Conservation (phyloP, 2,113 vertebrate genomes). For the Oreocharis arfaki region DNA sequence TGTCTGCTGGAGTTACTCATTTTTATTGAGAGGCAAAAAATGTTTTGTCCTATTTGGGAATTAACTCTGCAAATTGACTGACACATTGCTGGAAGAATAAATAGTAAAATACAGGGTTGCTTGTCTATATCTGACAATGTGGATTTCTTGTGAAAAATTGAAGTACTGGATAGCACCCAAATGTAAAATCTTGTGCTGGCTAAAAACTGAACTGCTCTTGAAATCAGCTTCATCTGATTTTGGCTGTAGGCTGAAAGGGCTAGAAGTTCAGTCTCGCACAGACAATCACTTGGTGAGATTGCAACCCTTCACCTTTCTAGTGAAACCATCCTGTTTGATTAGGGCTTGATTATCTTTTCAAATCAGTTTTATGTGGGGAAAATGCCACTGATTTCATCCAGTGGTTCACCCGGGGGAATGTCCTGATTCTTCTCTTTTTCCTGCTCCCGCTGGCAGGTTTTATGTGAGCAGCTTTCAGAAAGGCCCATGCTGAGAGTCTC, state of each 20-base stretch:
- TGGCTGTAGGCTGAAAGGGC: background rate
- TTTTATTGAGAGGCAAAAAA: slow-evolving; percentile 36
- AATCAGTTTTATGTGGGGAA: background rate
- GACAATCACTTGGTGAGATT: background rate
- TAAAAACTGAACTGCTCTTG: slow-evolving; percentile 1
- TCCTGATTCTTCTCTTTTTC: background rate
- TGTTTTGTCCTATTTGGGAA: slow-evolving; percentile 58
- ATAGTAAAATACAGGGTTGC: background rate
- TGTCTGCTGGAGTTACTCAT: background rate
- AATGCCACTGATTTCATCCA: background rate
- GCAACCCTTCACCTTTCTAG: background rate
- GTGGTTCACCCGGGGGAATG: background rate
- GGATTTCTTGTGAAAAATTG: slow-evolving; percentile 29
- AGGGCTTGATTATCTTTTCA: background rate
- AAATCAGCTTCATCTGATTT: background rate
- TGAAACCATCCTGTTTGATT: background rate
- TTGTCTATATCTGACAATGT: slow-evolving; percentile 17
- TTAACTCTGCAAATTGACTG: slow-evolving; percentile 65
- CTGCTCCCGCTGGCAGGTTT: background rate
- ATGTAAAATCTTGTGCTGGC: background rate
- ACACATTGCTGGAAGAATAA: slow-evolving; percentile 30
- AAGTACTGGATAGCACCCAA: slow-evolving; percentile 40
- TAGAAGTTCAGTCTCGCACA: background rate
- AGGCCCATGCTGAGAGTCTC: background rate
- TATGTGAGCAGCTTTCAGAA: background rate